Evolutionary conservation across 2,797 vertebrate genomes (phyloP).

Genomic region (Falco columbarius): DNA sequence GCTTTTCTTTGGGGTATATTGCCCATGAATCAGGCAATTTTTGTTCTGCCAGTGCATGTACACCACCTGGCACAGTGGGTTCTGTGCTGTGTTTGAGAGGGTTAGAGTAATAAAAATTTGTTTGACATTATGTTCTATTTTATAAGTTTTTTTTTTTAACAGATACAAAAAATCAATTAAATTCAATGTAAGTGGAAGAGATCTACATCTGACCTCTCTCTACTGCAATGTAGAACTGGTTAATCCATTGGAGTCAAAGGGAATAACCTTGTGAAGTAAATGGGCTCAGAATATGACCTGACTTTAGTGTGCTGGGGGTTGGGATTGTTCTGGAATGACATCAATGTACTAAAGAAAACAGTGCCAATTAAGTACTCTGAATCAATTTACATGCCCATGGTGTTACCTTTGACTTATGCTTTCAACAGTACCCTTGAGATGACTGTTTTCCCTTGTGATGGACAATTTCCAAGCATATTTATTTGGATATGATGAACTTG

Average conservation of each 20-base stretch:
- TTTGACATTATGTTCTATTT: neutral
- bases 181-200: neutral
- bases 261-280: conserved; percentile 48
- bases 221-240: neutral
- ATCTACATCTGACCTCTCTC: conserved; percentile 7
- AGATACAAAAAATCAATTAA: neutral
- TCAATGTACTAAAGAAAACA: neutral
- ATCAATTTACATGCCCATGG: neutral
- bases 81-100: neutral
- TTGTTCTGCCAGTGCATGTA: neutral
- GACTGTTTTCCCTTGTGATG: conserved; percentile 11
- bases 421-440: conserved; percentile 46
- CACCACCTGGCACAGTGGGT: neutral
- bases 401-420: conserved; percentile 52
- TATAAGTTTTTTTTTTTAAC: neutral
- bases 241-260: conserved; percentile 30
- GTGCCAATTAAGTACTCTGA: conserved; percentile 22
- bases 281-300: conserved; percentile 30
- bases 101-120: neutral
- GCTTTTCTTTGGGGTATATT: neutral
- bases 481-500: conserved; percentile 11
- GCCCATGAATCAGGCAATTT: neutral
- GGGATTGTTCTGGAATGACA: conserved; percentile 27
- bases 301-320: neutral
- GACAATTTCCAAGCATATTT: conserved; percentile 37